Evolutionary conservation across 2,888 invertebrate genomes (phyloP).

Genomic region (Hydropsyche betteni): DNA sequence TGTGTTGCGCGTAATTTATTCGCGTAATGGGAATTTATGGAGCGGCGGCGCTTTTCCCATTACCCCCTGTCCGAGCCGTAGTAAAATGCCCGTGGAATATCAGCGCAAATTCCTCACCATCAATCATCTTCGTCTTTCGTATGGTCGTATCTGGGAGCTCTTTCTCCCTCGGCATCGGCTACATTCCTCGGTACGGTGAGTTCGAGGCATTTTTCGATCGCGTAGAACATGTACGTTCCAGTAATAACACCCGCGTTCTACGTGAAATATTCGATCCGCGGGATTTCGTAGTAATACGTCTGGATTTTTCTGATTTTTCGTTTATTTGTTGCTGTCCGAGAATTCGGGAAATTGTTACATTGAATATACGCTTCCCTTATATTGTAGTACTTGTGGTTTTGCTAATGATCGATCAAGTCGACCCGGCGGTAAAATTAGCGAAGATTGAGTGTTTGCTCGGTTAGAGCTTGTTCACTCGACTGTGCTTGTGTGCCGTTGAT

Average conservation of each 20-base stretch:
- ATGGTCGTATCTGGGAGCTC: not conserved
- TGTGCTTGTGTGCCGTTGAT: not conserved
- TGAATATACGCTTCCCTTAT: too few species aligned
- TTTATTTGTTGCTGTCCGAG: not conserved
- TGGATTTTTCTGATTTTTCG: not conserved
- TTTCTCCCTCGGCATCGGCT: not conserved
- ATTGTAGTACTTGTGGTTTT: too few species aligned
- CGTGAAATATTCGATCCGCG: not conserved
- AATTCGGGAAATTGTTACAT: not conserved
- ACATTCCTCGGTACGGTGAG: not conserved
- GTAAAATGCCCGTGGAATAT: constrained; percentile 20
- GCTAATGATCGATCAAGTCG: too few species aligned
- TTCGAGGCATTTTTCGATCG: constrained; percentile 20
- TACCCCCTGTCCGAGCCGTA: constrained; percentile 7
- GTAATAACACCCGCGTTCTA: too few species aligned
- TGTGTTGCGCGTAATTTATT: constrained; percentile 29
- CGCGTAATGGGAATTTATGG: constrained; percentile 23
- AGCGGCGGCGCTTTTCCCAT: not conserved
- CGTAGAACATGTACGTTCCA: too few species aligned
- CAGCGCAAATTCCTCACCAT: constrained; percentile 19
- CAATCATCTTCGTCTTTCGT: constrained; percentile 26
- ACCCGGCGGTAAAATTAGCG: too few species aligned
- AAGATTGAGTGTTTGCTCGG: not conserved
- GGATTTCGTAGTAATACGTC: not conserved
- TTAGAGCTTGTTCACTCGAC: too few species aligned